phyloP scores from a whole-genome alignment of 2,113 vertebrate genomes.

The Isichthys henryi region DNA sequence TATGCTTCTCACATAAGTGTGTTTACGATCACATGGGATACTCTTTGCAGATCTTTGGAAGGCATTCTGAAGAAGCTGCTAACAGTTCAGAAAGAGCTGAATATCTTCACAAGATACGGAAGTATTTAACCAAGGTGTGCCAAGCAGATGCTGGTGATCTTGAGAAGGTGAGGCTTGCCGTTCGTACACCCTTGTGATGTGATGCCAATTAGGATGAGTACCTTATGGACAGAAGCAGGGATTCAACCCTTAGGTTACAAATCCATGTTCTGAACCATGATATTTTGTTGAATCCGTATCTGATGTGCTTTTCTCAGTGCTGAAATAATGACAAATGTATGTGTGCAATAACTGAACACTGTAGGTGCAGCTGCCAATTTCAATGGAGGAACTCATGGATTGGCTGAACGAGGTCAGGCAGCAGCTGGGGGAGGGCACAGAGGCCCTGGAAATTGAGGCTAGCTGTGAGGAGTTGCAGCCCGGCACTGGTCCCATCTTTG shows the following conservation, averaged over 20 bases:
- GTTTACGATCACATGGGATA: background rate
- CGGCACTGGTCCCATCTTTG: constrained; percentile 61
- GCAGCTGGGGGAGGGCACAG: constrained; percentile 71
- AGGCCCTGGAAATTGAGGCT: constrained; percentile 53
- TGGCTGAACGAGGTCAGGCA: constrained; percentile 80
- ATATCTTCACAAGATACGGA: constrained; percentile 73
- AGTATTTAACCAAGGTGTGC: constrained; percentile 74
- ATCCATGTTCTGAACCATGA: background rate
- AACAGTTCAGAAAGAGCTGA: constrained; percentile 80
- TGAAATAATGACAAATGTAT: background rate
- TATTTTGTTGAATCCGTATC: background rate
- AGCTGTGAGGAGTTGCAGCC: constrained; percentile 30
- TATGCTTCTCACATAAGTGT: background rate
- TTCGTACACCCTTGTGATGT: background rate
- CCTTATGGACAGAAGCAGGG: background rate
- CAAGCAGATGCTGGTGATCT: constrained; percentile 62
- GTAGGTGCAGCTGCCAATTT: constrained; percentile 70
- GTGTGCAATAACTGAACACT: background rate
- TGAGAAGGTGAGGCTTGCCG: constrained; percentile 66
- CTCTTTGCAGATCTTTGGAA: constrained; percentile 75
- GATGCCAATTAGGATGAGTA: background rate
- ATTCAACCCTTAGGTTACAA: background rate
- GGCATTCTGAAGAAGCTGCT: constrained; percentile 82
- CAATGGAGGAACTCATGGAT: constrained; percentile 81
- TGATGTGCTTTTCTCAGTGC: background rate